Evolutionary conservation across 1,140 invertebrate species (phyloP), one percentile per base, ranked within the genome.

Genomic region (Atopsyche davidsoni): DNA sequence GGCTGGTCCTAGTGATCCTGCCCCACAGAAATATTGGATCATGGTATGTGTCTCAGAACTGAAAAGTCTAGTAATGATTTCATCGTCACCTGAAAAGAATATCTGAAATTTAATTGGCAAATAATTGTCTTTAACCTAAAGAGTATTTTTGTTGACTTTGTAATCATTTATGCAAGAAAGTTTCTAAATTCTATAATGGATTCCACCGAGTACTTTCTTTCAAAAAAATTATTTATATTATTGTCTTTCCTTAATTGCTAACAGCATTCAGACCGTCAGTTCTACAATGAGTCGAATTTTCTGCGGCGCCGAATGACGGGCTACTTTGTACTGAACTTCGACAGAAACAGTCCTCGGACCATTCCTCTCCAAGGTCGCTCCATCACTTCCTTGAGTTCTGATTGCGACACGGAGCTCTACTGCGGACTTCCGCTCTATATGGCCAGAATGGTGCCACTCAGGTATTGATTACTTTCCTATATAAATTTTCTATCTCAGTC

Each of bases 1-100:
- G 23, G 19, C 13, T 9, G 55, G 55, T 31, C 55, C 55, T 2
- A 28, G 22, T 13, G 14, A 36, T 22, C 55, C 55, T 4, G 18
- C 41, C 4, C 55, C 48, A 7, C 55, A 58, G 40, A 32, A 51
- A 31, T 58, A 47, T 46, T 58, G 55, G 55, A 58, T 58, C 6
- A 58, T 58, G 47, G 55, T 58, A 46, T 34, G 13, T 19, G 24
- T 28, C 24, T n/a, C n/a, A n/a, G n/a, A n/a, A n/a, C n/a, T n/a
- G n/a, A n/a, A n/a, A n/a, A n/a, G n/a, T n/a, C n/a, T n/a, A n/a
- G n/a, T n/a, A n/a, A n/a, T n/a, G n/a, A n/a, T n/a, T n/a, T n/a
- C n/a, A n/a, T n/a, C n/a, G n/a, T n/a, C n/a, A n/a, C n/a, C n/a
- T n/a, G n/a, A n/a, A n/a, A 28, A 28, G n/a, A 28, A 28, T 28